Base-by-base conservation (phyloP, 2,888 invertebrate genomes). In the Alviniconcha strummeri region DNA sequence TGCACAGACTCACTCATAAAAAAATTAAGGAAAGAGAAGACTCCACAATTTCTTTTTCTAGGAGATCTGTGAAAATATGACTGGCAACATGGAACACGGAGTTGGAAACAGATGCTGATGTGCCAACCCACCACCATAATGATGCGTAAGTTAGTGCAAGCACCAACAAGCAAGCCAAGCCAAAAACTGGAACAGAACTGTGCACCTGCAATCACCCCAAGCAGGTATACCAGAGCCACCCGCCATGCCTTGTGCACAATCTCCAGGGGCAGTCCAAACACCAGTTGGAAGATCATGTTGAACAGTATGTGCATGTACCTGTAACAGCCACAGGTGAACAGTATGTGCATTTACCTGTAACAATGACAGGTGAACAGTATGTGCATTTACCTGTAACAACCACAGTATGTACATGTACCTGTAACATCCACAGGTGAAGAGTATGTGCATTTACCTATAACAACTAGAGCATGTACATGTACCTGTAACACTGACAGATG, bases 221-320 rank as follows among this genome's bases (percentile, higher is more conserved):
- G 89, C 6, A 93, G 82, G 87, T 94, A 94, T 17, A 94, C 92
- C 19, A 94, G 86, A 0, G 96, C 94, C 8, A 99, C 97, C 80
- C 99, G 95, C 98, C 98, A 98, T 96, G 97, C 98, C 88, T 96
- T 96, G 94, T 99, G 99, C 0, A 99, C 98, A 96, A 99, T 96
- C 94, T 99, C 99, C 86, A 99, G 94, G 0, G 99, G 98, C 13
- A 98, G 96, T 0, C 99, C 99, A 84, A 99, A 95, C 93, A 98
- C 95, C 85, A 99, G 95, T 94, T 99, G 99, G 85, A 98, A 97
- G 82, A 98, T 94, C 55, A 98, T 95, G 94, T 99, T 99, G 91
- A 98, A 97, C 86, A 97, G 94, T 69, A 99, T 95, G 93, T 99
- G 99, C 91, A 97, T 96, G 79, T 96, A 95, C 81, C 97, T 97